Conservation (phyloP, 1,140 invertebrate genomes). For the Tetragonula clypearis region DNA sequence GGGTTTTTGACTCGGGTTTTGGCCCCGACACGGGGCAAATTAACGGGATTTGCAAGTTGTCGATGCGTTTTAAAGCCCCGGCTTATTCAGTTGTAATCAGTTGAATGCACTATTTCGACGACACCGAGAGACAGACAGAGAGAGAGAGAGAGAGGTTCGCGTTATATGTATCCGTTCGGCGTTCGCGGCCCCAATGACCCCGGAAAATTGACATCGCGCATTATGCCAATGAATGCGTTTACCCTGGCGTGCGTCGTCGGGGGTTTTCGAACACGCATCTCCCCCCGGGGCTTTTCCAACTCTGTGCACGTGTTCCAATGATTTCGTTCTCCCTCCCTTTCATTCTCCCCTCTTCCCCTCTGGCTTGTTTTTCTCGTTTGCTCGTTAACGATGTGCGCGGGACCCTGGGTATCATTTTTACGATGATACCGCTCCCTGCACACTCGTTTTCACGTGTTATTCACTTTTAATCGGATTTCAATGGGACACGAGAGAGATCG, state of each 20-base stretch:
- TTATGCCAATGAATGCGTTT: slow-evolving; percentile 46
- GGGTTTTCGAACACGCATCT: background rate
- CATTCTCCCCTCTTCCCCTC: too few species aligned
- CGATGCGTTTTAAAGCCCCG: slow-evolving; percentile 48
- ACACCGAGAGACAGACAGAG: background rate
- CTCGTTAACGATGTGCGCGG: background rate
- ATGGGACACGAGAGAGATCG: background rate
- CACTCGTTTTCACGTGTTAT: background rate
- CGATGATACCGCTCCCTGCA: background rate
- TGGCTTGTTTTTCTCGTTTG: background rate
- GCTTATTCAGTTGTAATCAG: slow-evolving; percentile 43
- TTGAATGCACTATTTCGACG: slow-evolving; percentile 42
- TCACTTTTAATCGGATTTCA: slow-evolving; percentile 1
- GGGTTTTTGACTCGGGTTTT: background rate
- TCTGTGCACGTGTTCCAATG: background rate
- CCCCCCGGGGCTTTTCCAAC: background rate
- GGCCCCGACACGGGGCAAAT: slow-evolving; percentile 30
- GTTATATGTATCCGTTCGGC: background rate
- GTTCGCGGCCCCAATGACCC: slow-evolving; percentile 26
- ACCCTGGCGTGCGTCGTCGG: background rate
- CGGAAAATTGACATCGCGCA: slow-evolving; percentile 41
- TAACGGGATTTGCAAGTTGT: slow-evolving; percentile 41
- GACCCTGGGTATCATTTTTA: background rate
- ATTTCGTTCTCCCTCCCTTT: slow-evolving; percentile 16
- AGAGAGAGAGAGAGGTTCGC: too few species aligned